Evolutionary conservation across 2,888 invertebrate species (phyloP), one percentile per base, ranked within the genome.

Genomic region (Cenopis cana): DNA sequence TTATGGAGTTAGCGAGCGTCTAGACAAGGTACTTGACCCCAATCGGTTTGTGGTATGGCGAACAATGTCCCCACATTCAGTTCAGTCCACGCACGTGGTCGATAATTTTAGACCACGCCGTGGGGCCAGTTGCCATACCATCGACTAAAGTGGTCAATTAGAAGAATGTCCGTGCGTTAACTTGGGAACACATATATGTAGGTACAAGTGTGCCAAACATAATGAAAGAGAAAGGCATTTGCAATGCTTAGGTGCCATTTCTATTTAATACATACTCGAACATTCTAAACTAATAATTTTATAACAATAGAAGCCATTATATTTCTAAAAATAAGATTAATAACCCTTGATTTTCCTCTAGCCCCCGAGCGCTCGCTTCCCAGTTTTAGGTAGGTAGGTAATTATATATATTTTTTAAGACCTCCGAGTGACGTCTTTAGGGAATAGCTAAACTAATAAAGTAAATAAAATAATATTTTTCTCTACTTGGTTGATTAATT

Each of bases 1-100:
- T 17, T 54, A 50, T 64, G 54, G 38, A 52, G 8, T 52, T 33
- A 54, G 59, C 20, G 72, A 69, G 68, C 71, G 65, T 84, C 82
- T 83, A 87, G 85, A 86, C 83, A 72, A 74, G 85, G 82, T 77
- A 83, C 83, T 84, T 90, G 90, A 90, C 90, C 90, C 81, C 85
- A 89, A 89, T 86, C 78, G 78, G 77, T 79, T 78, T 79, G 77
- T 79, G 83, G 74, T 76, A 54, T n/a, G 3, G 14, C 77, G 85
- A 83, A 83, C 86, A 83, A 80, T 86, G 87, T 87, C 85, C 86
- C 85, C 84, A 77, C 79, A 77, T 74, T 70, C 69, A 70, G 60
- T 74, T 70, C 69, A 70, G 60, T 71, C 70, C 72, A 76, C 82
- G 82, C 90, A 91, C 91, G 91, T 91, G 92, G 88, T 84, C 69